Base-by-base conservation (phyloP, 1,140 invertebrate genomes). In the Drosophila pruinosa region DNA sequence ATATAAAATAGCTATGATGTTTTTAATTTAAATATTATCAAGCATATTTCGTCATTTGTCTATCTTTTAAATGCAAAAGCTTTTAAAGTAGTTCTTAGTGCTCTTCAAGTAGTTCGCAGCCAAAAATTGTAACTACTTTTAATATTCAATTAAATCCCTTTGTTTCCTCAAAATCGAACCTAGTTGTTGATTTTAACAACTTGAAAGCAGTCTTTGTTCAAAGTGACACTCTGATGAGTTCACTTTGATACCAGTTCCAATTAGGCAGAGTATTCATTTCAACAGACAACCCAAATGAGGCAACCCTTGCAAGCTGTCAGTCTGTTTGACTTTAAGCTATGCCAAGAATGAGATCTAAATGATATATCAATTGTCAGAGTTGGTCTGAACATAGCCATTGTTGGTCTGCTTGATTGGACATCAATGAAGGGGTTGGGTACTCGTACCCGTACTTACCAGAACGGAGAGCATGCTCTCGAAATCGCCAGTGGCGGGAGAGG, bases 391-490 rank as follows among this genome's bases (percentile, higher is more conserved):
- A n/a, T n/a, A n/a, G n/a, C n/a, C n/a, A n/a, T n/a, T n/a, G n/a
- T 24, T 24, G 4, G n/a, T 24, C 21, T 45, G 43, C 8, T 2
- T 22, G n/a, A 45, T 12, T 45, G 19, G n/a, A 24, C 4, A 12
- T 4, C 17, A 45, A 12, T 38, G 47, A 7, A 1, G 19, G 12
- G 10, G 22, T 15, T 4, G 45, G 28, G 22, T 10, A 3, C 7
- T 39, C n/a, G 34, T 15, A 10, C 8, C 15, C 12, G n/a, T 57
- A 91, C 92, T 92, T 91, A 95, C 94, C 83, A 98, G 92, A 41
- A 94, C 96, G 4, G 96, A 97, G 58, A 96, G 93, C 15, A 97
- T 95, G 26, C 96, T 97, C 91, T 97, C 95, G 83, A 98, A 97
- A 88, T 97, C 96, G 77, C 96, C 97, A 14, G 94, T 95, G 63